Evolutionary conservation across 2,113 vertebrate genomes (phyloP), one percentile per base, ranked within the genome.

Genomic region (Pterophyllum scalare): DNA sequence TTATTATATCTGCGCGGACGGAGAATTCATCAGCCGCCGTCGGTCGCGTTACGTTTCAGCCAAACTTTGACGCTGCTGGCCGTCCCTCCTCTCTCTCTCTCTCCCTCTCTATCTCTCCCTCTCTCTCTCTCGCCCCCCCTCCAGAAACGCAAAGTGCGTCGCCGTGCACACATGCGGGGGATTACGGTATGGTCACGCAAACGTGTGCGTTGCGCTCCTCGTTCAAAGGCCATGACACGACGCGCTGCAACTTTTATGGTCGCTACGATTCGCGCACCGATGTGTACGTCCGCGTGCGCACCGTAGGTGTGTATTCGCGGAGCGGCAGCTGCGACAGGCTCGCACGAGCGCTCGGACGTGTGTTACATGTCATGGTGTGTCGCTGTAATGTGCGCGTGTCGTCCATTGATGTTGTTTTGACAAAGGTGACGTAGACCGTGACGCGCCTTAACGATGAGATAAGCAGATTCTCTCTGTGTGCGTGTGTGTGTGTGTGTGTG

Each of bases 11-110:
- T 81, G 60, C 72, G 79, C 77, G 31, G 56, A 78, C 74, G 67
- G 61, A 5, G 67, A 13, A 89, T 81, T 72, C 87, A 77, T 91
- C 76, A 3, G 85, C 46, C 70, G 88, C 87, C 81, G 88, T 85
- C 57, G 40, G 76, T 61, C 61, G 79, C 87, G 85, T 78, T 70
- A 67, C 87, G 85, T 83, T 89, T 14, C 85, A 80, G 86, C 61
- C 88, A 92, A 94, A 94, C 88, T 94, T 94, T 93, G 88, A 93
- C 91, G 91, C 87, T 78, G 72, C 87, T 43, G 79, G 60, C 86
- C 79, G 83, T 76, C 79, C 82, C 79, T 38, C 85, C 81, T 28
- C 80, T 6, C 79, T 1, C 54, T 3, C 22, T 0, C 67, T 3
- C 15, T 8, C 80, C 5, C 38, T 9, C 56, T 2, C 75, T 14